phyloP scores from a whole-genome alignment of 2,797 vertebrate genomes.

The Peromyscus melanophrys region DNA sequence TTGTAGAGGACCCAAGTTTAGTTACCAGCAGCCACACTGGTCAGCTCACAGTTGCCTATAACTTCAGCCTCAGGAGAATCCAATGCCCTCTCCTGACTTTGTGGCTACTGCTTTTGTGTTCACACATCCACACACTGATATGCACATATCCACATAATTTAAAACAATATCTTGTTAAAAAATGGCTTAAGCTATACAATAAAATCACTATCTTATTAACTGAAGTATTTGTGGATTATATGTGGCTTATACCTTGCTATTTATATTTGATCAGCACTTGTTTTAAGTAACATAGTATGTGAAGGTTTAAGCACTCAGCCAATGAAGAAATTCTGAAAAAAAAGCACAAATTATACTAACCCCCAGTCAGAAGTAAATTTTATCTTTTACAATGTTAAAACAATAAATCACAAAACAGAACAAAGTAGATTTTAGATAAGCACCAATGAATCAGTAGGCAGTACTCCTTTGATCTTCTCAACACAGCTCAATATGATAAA shows the following conservation, averaged over 20 bases:
- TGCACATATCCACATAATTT: not conserved
- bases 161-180: not conserved
- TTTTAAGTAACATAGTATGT: not conserved
- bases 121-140: not conserved
- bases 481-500: not conserved
- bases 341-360: not conserved
- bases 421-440: conserved; percentile 34
- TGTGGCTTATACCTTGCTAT: not conserved
- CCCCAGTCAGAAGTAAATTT: not conserved
- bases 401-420: not conserved
- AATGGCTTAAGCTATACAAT: not conserved
- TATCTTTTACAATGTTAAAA: conserved; percentile 1
- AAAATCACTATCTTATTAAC: not conserved
- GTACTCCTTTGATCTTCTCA: not conserved
- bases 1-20: not conserved
- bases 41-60: not conserved
- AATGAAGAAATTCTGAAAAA: not conserved
- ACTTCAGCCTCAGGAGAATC: not conserved
- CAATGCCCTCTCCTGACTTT: not conserved
- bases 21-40: not conserved
- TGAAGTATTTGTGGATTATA: not conserved
- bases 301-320: not conserved
- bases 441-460: conserved; percentile 50
- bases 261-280: not conserved
- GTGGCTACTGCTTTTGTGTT: not conserved